A percentile compares a stretch with the other conserved stretches of the same genome.
phyloP scores from a whole-genome alignment of 2,888 invertebrate genomes.

The Bruchidius siliquastri region DNA sequence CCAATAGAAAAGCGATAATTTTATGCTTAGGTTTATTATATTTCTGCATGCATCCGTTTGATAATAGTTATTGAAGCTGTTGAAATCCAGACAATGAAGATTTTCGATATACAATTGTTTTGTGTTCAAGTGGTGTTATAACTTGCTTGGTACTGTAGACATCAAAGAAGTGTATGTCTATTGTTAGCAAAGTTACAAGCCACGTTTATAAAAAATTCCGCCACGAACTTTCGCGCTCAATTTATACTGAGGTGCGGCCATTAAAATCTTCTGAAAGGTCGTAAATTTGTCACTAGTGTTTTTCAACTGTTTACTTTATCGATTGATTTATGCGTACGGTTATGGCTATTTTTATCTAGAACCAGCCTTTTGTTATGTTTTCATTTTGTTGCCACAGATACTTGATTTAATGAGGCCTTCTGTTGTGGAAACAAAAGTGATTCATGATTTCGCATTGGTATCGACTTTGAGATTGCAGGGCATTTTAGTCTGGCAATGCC shows the following conservation, averaged over 20 bases:
- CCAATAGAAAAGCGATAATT: too few species aligned
- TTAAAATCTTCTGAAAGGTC: not conserved
- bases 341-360: not conserved
- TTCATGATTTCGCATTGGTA: not conserved
- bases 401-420: not conserved
- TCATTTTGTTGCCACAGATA: not conserved
- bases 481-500: not conserved
- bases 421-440: not conserved
- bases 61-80: too few species aligned
- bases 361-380: not conserved
- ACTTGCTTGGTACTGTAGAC: not conserved
- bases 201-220: not conserved
- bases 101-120: too few species aligned
- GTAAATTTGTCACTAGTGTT: not conserved
- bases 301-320: not conserved
- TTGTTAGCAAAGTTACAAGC: not conserved
- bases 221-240: not conserved
- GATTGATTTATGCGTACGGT: not conserved
- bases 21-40: too few species aligned
- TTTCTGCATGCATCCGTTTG: too few species aligned
- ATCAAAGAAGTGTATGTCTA: not conserved
- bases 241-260: not conserved
- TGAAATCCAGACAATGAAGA: too few species aligned
- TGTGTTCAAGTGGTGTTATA: too few species aligned
- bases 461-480: not conserved